A percentile compares a stretch with the other conserved stretches of the same genome.
phyloP scores from a whole-genome alignment of 2,888 invertebrate genomes.

The Metallyticus violacea region DNA sequence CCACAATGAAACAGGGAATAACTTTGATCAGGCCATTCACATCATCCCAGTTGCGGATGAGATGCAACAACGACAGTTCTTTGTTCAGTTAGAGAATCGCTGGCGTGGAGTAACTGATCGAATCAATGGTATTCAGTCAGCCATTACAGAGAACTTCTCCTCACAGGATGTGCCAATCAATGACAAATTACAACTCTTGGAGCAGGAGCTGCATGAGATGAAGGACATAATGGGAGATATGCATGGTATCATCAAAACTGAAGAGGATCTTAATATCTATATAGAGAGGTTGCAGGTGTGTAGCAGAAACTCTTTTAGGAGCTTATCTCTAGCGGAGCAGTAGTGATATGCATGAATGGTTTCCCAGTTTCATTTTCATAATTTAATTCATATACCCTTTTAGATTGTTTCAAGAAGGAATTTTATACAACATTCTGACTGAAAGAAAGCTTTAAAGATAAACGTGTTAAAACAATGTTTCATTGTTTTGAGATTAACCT shows the following conservation, averaged over 20 bases:
- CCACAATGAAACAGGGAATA: constrained; percentile 66
- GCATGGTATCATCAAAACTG: constrained; percentile 76
- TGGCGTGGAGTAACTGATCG: constrained; percentile 66
- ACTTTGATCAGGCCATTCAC: constrained; percentile 73
- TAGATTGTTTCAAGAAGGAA: too few relatives aligned
- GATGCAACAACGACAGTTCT: constrained; percentile 74
- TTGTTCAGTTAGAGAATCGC: constrained; percentile 72
- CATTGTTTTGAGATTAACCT: too few relatives aligned
- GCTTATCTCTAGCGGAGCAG: too few relatives aligned
- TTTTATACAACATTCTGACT: too few relatives aligned
- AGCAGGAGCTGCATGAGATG: constrained; percentile 73
- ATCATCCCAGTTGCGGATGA: constrained; percentile 82
- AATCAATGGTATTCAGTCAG: constrained; percentile 47
- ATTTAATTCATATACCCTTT: too few relatives aligned
- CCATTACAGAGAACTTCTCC: constrained; percentile 55
- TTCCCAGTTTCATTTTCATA: too few relatives aligned
- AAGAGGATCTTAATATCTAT: constrained; percentile 78
- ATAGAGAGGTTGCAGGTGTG: constrained; percentile 69
- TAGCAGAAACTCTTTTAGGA: too few relatives aligned
- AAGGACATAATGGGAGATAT: constrained; percentile 66
- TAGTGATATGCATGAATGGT: too few relatives aligned
- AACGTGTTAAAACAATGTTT: too few relatives aligned
- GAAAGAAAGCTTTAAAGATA: too few relatives aligned
- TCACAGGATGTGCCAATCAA: constrained; percentile 70
- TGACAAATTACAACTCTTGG: constrained; percentile 71